Evolutionary conservation across 1,140 invertebrate species (phyloP).

Genomic region (Riptortus pedestris): DNA sequence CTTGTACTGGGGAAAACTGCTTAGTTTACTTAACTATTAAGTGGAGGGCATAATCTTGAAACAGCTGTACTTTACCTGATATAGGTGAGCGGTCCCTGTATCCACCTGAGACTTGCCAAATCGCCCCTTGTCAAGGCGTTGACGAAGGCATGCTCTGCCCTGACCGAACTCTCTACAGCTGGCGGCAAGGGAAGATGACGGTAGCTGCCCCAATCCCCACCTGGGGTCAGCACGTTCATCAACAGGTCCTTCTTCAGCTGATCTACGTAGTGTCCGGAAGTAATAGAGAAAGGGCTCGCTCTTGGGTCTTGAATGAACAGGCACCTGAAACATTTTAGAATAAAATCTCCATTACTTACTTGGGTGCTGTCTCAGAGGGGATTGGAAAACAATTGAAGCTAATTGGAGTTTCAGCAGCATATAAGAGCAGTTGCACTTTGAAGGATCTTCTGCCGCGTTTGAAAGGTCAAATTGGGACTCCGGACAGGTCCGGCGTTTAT

Average conservation of each 20-base stretch:
- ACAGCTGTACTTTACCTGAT: no score
- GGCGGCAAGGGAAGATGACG: slow-evolving; percentile 39
- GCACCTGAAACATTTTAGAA: slow-evolving; percentile 17
- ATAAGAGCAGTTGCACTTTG: no score
- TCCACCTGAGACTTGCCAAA: slow-evolving; percentile 83
- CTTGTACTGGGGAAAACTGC: no score
- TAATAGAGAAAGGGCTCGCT: slow-evolving; percentile 7
- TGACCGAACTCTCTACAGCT: slow-evolving; percentile 36
- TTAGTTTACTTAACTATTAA: no score
- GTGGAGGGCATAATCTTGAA: no score
- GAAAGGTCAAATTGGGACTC: no score
- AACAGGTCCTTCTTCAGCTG: slow-evolving; percentile 67
- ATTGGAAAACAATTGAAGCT: no score
- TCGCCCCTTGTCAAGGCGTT: slow-evolving; percentile 84
- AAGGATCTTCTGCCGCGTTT: no score
- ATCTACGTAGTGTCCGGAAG: slow-evolving; percentile 25
- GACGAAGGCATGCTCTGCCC: slow-evolving; percentile 77
- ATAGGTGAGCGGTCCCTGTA: slow-evolving; percentile 67
- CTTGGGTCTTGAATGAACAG: slow-evolving; percentile 25
- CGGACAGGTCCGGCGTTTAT: no score
- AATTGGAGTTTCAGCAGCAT: no score
- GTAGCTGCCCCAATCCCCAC: slow-evolving; percentile 71
- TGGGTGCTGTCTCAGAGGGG: no score
- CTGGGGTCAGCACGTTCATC: slow-evolving; percentile 63
- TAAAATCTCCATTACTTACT: no score